phyloP scores from a whole-genome alignment of 2,888 invertebrate genomes.

The Magallana nippona region DNA sequence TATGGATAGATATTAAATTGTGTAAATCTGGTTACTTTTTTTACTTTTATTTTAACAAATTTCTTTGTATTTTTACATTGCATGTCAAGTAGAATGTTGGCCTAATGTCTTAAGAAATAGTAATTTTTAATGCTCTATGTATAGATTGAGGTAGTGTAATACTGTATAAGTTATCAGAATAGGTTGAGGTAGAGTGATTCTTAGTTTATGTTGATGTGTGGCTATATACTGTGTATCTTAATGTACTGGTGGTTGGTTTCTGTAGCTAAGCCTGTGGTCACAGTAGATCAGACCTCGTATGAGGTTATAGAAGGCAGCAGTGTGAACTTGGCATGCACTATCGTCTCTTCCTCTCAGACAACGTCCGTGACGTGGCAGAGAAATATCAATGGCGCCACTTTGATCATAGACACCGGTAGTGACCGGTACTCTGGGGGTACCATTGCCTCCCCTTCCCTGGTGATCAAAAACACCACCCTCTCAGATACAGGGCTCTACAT shows the following conservation, averaged over 20 bases:
- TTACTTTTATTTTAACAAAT: no score
- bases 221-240: neutral
- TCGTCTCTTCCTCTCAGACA: slow-evolving; percentile 35
- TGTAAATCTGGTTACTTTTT: no score
- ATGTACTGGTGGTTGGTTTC: slow-evolving; percentile 7
- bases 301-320: slow-evolving; percentile 36
- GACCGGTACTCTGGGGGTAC: slow-evolving; percentile 41
- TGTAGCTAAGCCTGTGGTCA: slow-evolving; percentile 42
- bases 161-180: no score
- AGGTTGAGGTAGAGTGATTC: no score
- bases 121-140: no score
- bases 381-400: slow-evolving; percentile 28
- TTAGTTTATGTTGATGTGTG: neutral
- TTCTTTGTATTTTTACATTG: no score
- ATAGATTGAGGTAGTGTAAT: no score
- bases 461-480: slow-evolving; percentile 39
- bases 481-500: slow-evolving; percentile 43
- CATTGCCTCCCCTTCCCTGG: slow-evolving; percentile 43
- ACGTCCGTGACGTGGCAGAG: slow-evolving; percentile 40
- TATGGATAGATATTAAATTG: no score
- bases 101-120: no score
- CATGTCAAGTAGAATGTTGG: no score
- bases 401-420: slow-evolving; percentile 1
- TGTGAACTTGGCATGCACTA: slow-evolving; percentile 37
- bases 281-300: slow-evolving; percentile 20